These are phyloP conservation scores for Keiferia lycopersicella DNA, from an alignment of 2,888 invertebrate species.

Conservation along the genomic window DNA sequence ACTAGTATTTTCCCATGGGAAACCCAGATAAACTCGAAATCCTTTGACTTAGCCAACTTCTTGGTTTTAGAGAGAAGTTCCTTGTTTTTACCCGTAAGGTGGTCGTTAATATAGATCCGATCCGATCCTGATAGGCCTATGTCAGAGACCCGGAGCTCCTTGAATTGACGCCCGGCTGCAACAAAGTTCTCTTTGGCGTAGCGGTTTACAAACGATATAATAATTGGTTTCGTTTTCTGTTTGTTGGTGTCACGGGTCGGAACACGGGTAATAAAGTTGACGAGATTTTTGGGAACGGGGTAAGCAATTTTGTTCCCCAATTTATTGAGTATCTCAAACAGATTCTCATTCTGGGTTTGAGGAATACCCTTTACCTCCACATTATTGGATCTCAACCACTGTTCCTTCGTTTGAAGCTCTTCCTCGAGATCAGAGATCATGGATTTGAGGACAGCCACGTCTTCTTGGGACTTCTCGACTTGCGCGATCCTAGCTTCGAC, in stretches of 20 bases:
- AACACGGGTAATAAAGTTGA: not conserved
- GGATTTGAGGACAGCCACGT: not conserved
- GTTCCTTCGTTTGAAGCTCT: not conserved
- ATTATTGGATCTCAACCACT: conserved; percentile 15
- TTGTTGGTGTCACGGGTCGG: not conserved
- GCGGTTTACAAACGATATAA: not conserved
- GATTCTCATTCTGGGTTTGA: not conserved
- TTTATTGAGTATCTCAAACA: not conserved
- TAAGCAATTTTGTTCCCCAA: not conserved
- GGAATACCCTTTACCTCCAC: conserved; percentile 17
- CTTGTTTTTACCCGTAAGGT: not conserved
- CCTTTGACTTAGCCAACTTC: not conserved
- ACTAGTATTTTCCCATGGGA: not conserved
- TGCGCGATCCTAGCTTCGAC: not conserved
- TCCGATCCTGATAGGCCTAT: not conserved
- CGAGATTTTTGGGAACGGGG: not conserved
- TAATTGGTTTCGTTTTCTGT: not conserved
- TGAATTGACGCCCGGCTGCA: conserved; percentile 8
- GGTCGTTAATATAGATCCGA: not conserved
- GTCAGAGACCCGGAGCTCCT: not conserved
- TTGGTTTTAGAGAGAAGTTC: not conserved
- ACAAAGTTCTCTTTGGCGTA: conserved; percentile 21
- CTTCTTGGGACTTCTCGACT: not conserved
- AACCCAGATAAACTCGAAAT: not conserved
- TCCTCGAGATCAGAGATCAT: not conserved